Percentiles rank a stretch among this genome's conserved stretches.
phyloP scores from a whole-genome alignment of 2,888 invertebrate species.

The Drosophila longiperda region DNA sequence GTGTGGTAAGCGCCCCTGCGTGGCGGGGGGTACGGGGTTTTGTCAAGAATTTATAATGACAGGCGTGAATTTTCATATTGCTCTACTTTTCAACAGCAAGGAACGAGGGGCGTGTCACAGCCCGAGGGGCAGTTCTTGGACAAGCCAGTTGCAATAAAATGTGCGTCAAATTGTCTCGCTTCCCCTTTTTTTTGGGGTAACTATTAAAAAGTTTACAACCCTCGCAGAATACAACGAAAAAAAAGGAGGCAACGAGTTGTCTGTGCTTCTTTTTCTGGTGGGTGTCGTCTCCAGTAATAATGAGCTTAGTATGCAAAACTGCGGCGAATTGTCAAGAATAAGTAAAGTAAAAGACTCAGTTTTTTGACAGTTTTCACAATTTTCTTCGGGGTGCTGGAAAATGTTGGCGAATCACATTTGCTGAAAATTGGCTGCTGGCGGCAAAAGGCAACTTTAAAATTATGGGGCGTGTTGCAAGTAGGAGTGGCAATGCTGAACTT shows the following conservation, averaged over 20 bases:
- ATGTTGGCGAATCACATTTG: constrained; percentile 30
- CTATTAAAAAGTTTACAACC: constrained; percentile 73
- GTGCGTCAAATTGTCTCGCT: constrained; percentile 62
- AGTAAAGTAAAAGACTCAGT: constrained; percentile 49
- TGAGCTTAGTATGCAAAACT: constrained; percentile 80
- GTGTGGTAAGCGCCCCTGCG: constrained; percentile 3
- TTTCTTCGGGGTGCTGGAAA: constrained; percentile 18
- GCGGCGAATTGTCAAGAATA: constrained; percentile 69
- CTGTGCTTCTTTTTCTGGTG: constrained; percentile 14
- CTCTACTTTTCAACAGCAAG: constrained; percentile 42
- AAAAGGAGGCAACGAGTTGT: constrained; percentile 62
- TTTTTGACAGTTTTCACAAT: constrained; percentile 67
- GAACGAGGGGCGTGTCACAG: constrained; percentile 47
- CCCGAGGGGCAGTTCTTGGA: constrained; percentile 67
- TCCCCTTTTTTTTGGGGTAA: constrained; percentile 22
- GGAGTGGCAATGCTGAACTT: constrained; percentile 35
- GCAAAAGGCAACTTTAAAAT: constrained; percentile 51
- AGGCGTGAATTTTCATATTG: constrained; percentile 76
- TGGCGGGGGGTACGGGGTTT: background rate
- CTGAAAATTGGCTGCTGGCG: constrained; percentile 61
- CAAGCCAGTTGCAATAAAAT: constrained; percentile 68
- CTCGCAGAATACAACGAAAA: constrained; percentile 19
- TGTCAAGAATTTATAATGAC: constrained; percentile 72
- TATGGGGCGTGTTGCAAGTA: constrained; percentile 7
- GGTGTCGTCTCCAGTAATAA: constrained; percentile 42